Evolutionary conservation across 2,797 vertebrate genomes (phyloP).

Genomic region (Gymnoscopelus microlampas): DNA sequence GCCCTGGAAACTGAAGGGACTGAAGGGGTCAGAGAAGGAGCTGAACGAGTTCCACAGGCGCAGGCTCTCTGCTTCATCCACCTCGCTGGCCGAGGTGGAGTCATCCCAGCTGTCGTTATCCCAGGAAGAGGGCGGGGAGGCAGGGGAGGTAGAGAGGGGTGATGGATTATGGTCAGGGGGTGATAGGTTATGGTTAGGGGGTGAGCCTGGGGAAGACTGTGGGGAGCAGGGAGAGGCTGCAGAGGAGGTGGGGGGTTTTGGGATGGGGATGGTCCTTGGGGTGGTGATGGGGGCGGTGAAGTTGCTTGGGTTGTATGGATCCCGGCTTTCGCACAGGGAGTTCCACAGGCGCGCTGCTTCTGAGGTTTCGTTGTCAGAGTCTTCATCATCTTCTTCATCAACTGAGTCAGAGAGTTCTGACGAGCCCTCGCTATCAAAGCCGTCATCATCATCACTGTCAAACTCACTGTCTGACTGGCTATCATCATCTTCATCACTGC

Average conservation of each 20-base stretch:
- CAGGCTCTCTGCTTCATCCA: conserved; percentile 85
- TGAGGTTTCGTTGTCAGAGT: conserved; percentile 51
- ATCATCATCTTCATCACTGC: conserved; percentile 82
- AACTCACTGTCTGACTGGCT: conserved; percentile 68
- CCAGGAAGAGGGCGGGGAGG: conserved; percentile 32
- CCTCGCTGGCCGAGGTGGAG: conserved; percentile 71
- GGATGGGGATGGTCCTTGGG: conserved; percentile 56
- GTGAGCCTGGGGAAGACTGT: conserved; percentile 31
- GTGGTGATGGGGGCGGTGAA: conserved; percentile 84
- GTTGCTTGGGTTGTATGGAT: conserved; percentile 91
- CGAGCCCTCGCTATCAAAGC: conserved; percentile 89
- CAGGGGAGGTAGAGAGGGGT: conserved; percentile 26
- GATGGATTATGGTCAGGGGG: conserved; percentile 28
- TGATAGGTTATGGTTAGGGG: conserved; percentile 37
- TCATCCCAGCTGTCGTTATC: conserved; percentile 74
- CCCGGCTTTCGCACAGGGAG: conserved; percentile 81
- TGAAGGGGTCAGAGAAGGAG: conserved; percentile 88
- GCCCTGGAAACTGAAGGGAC: conserved; percentile 90
- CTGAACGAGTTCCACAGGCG: conserved; percentile 90
- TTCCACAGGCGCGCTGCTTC: conserved; percentile 85
- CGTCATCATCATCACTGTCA: conserved; percentile 79
- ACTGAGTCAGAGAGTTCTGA: conserved; percentile 70
- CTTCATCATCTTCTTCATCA: conserved; percentile 55
- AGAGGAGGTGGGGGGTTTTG: conserved; percentile 64
- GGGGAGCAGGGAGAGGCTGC: conserved; percentile 21